These are phyloP conservation scores for Drosophila micromelanica DNA, from an alignment of 1,140 invertebrate species.

Conservation along the genomic window DNA sequence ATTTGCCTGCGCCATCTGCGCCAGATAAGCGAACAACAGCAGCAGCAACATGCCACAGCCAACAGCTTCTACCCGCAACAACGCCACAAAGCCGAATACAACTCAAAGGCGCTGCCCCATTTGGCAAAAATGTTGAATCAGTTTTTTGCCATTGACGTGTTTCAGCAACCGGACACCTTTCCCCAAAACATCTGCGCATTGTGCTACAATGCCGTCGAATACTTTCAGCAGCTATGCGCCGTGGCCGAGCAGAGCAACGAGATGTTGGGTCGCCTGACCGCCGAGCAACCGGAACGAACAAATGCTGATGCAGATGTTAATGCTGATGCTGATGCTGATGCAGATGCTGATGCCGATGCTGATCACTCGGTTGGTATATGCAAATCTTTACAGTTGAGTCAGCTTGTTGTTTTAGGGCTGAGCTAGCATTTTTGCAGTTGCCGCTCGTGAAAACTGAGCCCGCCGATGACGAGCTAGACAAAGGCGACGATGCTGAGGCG, in stretches of 20 bases:
- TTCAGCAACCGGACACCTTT: slow-evolving; percentile 52
- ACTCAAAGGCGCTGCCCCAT: slow-evolving; percentile 21
- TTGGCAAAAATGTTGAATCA: slow-evolving; percentile 53
- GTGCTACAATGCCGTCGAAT: slow-evolving; percentile 65
- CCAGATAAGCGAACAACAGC: slow-evolving; percentile 37
- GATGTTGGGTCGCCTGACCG: slow-evolving; percentile 31
- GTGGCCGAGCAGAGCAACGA: slow-evolving; percentile 61
- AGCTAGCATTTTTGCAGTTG: slow-evolving; percentile 48
- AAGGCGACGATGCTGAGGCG: not conserved
- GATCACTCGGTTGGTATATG: slow-evolving; percentile 52
- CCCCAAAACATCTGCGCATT: slow-evolving; percentile 65
- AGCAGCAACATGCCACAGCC: slow-evolving; percentile 22
- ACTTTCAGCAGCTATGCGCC: slow-evolving; percentile 63
- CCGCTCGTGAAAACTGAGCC: slow-evolving; percentile 59
- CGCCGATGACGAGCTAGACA: slow-evolving; percentile 19
- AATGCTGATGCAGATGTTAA: not conserved
- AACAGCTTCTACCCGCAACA: slow-evolving; percentile 23
- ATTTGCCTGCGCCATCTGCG: slow-evolving; percentile 68
- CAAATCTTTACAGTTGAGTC: slow-evolving; percentile 36
- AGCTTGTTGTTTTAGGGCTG: slow-evolving; percentile 36
- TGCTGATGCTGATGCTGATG: not conserved
- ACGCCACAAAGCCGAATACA: slow-evolving; percentile 30
- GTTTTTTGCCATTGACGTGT: slow-evolving; percentile 65
- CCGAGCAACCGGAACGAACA: slow-evolving; percentile 2
- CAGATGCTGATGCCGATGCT: not conserved